Base-by-base conservation (phyloP, 2,797 vertebrate genomes). In the Manis crassicaudata region DNA sequence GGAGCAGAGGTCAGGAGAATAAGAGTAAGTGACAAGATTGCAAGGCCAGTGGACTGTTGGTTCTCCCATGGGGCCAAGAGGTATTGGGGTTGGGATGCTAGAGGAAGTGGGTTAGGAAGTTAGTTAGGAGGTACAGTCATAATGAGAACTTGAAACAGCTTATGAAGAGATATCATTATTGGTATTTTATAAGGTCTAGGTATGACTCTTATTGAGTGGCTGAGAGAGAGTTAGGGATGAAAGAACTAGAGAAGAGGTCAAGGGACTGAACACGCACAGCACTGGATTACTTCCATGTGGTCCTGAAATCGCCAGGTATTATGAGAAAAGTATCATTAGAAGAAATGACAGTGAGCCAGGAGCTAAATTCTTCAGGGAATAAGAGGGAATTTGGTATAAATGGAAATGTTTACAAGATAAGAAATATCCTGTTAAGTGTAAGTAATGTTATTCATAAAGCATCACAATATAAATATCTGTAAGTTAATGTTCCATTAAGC, bases 311-410 rank as follows among this genome's bases (percentile, higher is more conserved):
- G 65, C 35, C 43, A 84, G 46, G n/a, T 90, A 73, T 85, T 82
- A 68, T 35, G 40, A 80, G 35, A 27, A 79, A 62, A 76, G 3
- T 43, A 46, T 54, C 13, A n/a, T 32, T 54, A 58, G n/a, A 90
- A 94, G 52, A 25, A 92, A 62, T 79, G n/a, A 16, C 52, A 70
- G 27, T 83, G 76, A 90, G 5, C 56, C 9, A 72, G 9, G 23
- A 84, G 56, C 83, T 83, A 85, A 83, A 95, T 40, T n/a, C 83
- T 90, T 87, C 29, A 95, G 29, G 43, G 40, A 92, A 73, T 73
- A 70, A 84, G 43, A 54, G 23, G 12, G 25, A 89, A 76, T 52
- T 84, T 76, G 52, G 21, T 91, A 3, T 50, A 88, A 84, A 70
- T 21, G 7, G 23, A 60, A 92, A 50, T 81, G 7, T 29, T 23